Evolutionary conservation across 2,797 vertebrate species (phyloP).

Genomic region (Hylomyscus alleni): DNA sequence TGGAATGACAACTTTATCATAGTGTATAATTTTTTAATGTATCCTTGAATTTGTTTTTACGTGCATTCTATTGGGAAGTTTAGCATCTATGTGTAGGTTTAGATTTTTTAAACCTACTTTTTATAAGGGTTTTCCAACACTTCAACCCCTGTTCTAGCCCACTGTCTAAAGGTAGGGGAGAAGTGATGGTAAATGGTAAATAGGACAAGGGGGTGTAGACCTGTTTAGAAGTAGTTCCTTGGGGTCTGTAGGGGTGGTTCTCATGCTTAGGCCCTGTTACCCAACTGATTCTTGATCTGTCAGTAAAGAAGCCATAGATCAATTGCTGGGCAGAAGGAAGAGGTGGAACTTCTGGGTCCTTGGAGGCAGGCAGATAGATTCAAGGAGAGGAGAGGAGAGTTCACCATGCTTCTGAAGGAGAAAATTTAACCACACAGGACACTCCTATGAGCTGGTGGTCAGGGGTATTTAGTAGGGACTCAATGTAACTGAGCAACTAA

Average conservation of each 20-base stretch:
- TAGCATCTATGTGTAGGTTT: background rate
- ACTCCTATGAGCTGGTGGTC: too few relatives aligned
- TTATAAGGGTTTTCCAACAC: background rate
- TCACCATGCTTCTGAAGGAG: background rate
- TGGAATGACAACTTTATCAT: background rate
- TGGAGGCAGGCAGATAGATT: background rate
- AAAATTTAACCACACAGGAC: background rate
- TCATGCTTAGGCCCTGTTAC: background rate
- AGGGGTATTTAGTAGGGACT: background rate
- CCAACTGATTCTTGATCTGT: background rate
- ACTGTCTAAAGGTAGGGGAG: background rate
- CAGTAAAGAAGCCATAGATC: background rate
- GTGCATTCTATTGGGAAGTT: background rate
- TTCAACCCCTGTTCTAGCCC: background rate
- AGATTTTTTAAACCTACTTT: background rate
- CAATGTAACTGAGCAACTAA: background rate
- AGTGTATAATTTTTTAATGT: background rate
- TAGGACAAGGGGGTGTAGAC: background rate
- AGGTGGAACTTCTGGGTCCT: background rate
- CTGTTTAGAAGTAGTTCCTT: background rate
- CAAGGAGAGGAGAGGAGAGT: background rate
- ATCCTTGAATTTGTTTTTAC: background rate
- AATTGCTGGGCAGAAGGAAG: background rate
- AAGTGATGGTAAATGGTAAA: background rate
- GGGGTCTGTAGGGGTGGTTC: background rate